Evolutionary conservation across 2,888 invertebrate genomes (phyloP), one percentile per base, ranked within the genome.

Genomic region (Timandra comae): DNA sequence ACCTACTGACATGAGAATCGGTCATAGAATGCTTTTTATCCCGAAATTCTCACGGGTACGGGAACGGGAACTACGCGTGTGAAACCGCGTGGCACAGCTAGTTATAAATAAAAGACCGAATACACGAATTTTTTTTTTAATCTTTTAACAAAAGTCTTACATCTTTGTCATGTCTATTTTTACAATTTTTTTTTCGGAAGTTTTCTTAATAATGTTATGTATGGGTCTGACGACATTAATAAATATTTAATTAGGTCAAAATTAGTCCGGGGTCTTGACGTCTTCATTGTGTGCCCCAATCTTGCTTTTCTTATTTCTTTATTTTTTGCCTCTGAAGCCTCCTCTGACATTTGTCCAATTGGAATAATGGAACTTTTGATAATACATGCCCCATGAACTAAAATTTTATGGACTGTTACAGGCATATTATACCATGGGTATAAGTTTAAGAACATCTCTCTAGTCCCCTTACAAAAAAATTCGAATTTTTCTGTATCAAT

Each of bases 261-360:
- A 8, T 37, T 41, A 7, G 37, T 41, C n/a, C 32, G n/a, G 9
- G 29, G 7, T 20, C 37, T 9, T 4, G 28, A 27, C 9, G 30
- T 38, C 35, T 38, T 43, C n/a, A 28, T 11, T 3, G 37, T 37
- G 34, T 38, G 25, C 5, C 30, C 34, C 10, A 30, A 20, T 35
- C 40, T 35, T 2, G 20, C 27, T 28, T 28, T 38, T 7, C 40
- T 12, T 3, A 34, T 37, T 22, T 40, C 38, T 35, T 35, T 37
- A 29, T 38, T 41, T 38, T 38, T 38, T 6, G 32, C 41, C 21
- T 41, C 35, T 1, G 35, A 38, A 30, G 41, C 38, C 32, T 38
- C 30, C 26, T 38, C 38, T 7, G 41, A 41, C 30, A 38, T 35
- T 31, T 37, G 33, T 8, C 41, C 41, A 7, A 38, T 30, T 22